Evolutionary conservation across 2,797 vertebrate genomes (phyloP).

Genomic region (Squalus acanthias): DNA sequence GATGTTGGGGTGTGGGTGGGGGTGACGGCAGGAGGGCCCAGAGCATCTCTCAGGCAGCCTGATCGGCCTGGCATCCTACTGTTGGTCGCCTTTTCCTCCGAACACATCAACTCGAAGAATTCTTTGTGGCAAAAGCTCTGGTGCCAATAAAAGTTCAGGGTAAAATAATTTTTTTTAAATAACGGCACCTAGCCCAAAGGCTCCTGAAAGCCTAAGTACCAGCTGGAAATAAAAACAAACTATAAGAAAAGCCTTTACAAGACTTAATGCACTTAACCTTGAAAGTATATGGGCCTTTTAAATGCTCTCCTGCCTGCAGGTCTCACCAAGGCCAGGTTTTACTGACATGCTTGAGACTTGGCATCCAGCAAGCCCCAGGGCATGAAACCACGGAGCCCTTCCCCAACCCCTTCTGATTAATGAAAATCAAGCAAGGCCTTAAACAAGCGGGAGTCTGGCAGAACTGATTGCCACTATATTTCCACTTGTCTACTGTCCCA

Average conservation of each 20-base stretch:
- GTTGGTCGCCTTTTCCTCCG: background rate
- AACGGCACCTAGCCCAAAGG: background rate
- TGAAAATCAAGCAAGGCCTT: background rate
- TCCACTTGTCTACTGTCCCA: background rate
- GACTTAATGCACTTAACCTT: background rate
- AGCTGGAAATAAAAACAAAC: background rate
- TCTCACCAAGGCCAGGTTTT: background rate
- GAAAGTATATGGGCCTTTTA: background rate
- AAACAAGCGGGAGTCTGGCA: background rate
- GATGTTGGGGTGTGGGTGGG: too few relatives aligned
- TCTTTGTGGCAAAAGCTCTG: background rate
- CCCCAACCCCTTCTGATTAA: background rate
- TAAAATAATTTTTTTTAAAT: background rate
- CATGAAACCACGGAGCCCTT: background rate
- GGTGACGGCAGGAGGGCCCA: too few relatives aligned
- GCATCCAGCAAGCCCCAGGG: background rate
- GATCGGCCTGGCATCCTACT: background rate
- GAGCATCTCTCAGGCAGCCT: background rate
- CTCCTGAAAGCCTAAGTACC: background rate
- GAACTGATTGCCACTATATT: background rate
- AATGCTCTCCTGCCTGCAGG: background rate
- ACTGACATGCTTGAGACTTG: background rate
- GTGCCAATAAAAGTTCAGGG: background rate
- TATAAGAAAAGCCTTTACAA: background rate
- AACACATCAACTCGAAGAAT: background rate